Conservation (phyloP, 2,113 vertebrate species). For the Carlito syrichta region DNA sequence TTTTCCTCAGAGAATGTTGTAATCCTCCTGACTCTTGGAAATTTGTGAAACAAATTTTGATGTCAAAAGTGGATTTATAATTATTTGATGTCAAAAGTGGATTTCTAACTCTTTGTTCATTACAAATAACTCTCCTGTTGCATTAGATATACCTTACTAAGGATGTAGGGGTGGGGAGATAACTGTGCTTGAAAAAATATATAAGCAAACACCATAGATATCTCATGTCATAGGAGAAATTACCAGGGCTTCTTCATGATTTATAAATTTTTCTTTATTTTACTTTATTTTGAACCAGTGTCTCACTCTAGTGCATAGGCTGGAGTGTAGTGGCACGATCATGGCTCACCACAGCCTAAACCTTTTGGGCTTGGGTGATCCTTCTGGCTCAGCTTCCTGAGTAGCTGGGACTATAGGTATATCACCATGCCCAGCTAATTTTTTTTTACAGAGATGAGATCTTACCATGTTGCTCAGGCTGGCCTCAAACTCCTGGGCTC, state of each 20-base stretch:
- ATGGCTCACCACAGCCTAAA: too few relatives aligned
- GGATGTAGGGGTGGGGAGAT: background rate
- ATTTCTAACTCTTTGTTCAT: conserved; percentile 24
- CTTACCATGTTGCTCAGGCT: too few relatives aligned
- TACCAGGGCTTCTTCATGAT: background rate
- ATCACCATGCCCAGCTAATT: too few relatives aligned
- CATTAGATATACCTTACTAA: background rate
- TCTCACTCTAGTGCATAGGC: too few relatives aligned
- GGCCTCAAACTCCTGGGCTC: too few relatives aligned
- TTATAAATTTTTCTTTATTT: too few relatives aligned
- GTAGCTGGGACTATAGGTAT: too few relatives aligned
- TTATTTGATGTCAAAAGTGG: background rate
- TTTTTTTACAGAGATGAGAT: too few relatives aligned
- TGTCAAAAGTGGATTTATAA: background rate
- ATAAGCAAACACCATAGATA: background rate
- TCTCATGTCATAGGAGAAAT: background rate
- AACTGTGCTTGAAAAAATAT: background rate
- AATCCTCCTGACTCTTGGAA: background rate
- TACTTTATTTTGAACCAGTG: too few relatives aligned
- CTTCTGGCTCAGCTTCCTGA: too few relatives aligned
- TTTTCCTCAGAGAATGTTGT: conserved; percentile 40
- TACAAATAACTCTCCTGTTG: background rate
- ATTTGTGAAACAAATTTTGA: background rate
- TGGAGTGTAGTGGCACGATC: too few relatives aligned
- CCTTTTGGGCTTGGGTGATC: too few relatives aligned